Base-by-base conservation (phyloP, 2,888 invertebrate species). In the Cerastoderma edule region DNA sequence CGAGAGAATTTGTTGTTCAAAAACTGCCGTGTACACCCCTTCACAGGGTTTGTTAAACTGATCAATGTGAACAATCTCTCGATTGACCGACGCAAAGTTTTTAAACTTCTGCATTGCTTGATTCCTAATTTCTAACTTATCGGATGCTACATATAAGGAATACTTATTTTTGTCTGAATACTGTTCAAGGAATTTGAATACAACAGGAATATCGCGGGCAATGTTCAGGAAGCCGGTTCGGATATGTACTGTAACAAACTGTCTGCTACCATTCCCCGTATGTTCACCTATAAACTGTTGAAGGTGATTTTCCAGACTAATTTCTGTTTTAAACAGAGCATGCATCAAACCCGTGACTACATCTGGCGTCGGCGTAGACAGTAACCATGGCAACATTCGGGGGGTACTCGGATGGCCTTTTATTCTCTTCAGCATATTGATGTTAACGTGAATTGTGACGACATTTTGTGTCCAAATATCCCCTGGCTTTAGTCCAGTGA, bases 11-110 rank as follows among this genome's bases (percentile, higher is more conserved):
- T 54, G 53, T 10, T 73, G 73, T 8, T 77, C 77, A 32, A 70
- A 56, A 10, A 77, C 5, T 6, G 44, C 72, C 16, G 53, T 70
- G 30, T 57, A 60, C 19, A 77, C 60, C 22, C 69, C 73, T 0
- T 66, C 63, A 46, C 77, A 77, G 1, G 35, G n/a, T 5, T 46
- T 33, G 0, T 19, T 32, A 8, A 8, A 39, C n/a, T 35, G 22
- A 57, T 78, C 78, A 13, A 78, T 35, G 35, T 78, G 78, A 4
- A 78, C 44, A 8, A 78, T 70, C n/a, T 22, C 46, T 35, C 54
- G 5, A 50, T 65, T 27, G 0, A 44, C 2, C 22, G 33, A 33
- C 3, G 33, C 19, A 22, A 22, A 8, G 33, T 60, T 35, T 5
- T 2, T 6, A 60, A 60, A 39, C 39, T 39, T 60, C 39, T n/a